Base-by-base conservation (phyloP, 1,140 invertebrate genomes). In the Mamestra configurata region DNA sequence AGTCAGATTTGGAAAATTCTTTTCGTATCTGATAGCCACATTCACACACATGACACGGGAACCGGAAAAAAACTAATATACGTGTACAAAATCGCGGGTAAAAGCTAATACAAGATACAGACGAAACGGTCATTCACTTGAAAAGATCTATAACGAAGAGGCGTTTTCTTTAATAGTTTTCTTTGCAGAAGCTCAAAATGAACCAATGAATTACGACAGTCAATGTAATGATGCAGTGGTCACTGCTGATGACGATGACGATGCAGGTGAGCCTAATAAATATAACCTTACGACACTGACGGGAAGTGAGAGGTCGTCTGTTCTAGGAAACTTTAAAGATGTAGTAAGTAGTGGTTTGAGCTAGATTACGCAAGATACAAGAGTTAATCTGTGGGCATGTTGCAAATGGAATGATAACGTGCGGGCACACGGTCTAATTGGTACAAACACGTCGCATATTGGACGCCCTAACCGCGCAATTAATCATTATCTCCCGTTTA, bases 371-470 rank as follows among this genome's bases (percentile, higher is more conserved):
- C n/a, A 61, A 61, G 15, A 61, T 8, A 18, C 18, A 64, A 11
- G 31, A 64, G 31, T 64, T 64, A 64, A 59, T 35, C n/a, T 64
- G 35, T 37, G 37, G 31, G 40, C 59, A 64, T 64, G 59, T 64
- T 40, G n/a, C n/a, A 18, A 37, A 64, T 64, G 35, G n/a, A 64
- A 37, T 37, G 6, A 64, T 64, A 64, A 22, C 5, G 55, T 59
- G 4, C 4, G 2, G 22, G 53, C 11, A 13, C 10, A 64, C 35
- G 59, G 11, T 13, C 13, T 64, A 27, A 55, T 24, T 55, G 53
- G 22, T 40, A 40, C 6, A 11, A 40, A 10, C 10, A 11, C 37
- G 37, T 2, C 8, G 37, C 6, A 40, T 6, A 40, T 40, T 40
- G n/a, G n/a, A 4, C 15, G 43, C 43, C 13, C 3, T 49, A 49